Evolutionary conservation across 1,140 invertebrate species (phyloP).

Genomic region (Drosophila eugracilis): DNA sequence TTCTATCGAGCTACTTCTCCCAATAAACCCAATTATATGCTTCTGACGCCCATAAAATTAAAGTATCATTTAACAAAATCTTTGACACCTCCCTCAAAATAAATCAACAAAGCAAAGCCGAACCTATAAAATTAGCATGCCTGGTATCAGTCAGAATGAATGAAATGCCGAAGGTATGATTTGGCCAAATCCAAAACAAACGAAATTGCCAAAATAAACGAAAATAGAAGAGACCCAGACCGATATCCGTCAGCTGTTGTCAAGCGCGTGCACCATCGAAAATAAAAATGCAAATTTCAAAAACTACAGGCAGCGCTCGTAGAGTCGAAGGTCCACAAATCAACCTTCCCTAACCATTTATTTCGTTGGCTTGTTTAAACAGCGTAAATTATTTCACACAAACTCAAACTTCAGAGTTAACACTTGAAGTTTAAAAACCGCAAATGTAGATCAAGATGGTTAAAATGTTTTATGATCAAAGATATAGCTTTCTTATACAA

Average conservation of each 20-base stretch:
- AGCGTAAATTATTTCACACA: too few relatives aligned
- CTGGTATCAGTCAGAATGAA: conserved; percentile 30
- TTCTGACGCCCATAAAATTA: conserved; percentile 39
- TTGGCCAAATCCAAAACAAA: conserved; percentile 28
- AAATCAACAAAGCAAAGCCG: conserved; percentile 32
- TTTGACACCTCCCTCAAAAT: conserved; percentile 22
- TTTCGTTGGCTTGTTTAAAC: background rate
- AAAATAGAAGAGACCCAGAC: conserved; percentile 22
- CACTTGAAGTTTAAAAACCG: too few relatives aligned
- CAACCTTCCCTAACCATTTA: background rate
- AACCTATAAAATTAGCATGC: conserved; percentile 45
- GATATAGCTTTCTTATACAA: too few relatives aligned
- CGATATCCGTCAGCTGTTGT: conserved; percentile 54
- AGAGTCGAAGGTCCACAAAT: background rate
- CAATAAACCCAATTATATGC: conserved; percentile 22
- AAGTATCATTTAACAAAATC: conserved; percentile 31
- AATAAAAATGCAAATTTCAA: conserved; percentile 33
- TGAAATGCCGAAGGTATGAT: conserved; percentile 62
- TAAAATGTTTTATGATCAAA: too few relatives aligned
- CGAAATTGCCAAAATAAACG: conserved; percentile 22
- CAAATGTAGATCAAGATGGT: too few relatives aligned
- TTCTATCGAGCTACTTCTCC: conserved; percentile 9
- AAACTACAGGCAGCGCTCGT: conserved; percentile 3
- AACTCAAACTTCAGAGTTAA: too few relatives aligned
- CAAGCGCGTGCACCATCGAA: conserved; percentile 41